phyloP scores from a whole-genome alignment of 2,113 vertebrate species.

The Otocyon megalotis region DNA sequence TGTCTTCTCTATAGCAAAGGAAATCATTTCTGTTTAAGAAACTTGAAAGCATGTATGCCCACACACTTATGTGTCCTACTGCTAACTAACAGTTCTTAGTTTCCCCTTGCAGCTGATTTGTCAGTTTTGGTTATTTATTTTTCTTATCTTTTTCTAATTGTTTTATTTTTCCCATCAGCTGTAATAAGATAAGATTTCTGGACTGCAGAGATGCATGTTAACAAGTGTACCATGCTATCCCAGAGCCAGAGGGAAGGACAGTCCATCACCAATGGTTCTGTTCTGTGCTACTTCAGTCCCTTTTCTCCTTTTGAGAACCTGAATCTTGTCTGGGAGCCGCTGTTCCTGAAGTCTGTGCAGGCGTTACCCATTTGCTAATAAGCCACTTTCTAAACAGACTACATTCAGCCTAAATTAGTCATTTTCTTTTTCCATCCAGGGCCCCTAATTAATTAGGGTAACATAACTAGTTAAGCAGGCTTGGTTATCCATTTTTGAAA shows the following conservation, averaged over 20 bases:
- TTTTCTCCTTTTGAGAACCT: slow-evolving; percentile 36
- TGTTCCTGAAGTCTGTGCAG: slow-evolving; percentile 76
- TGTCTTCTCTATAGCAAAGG: slow-evolving; percentile 14
- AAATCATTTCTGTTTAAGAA: slow-evolving; percentile 55
- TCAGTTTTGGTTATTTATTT: slow-evolving; percentile 73
- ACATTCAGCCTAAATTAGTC: slow-evolving; percentile 67
- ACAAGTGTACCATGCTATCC: slow-evolving; percentile 56
- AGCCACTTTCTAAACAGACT: slow-evolving; percentile 63
- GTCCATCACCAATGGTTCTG: slow-evolving; percentile 74
- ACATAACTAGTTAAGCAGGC: slow-evolving; percentile 59
- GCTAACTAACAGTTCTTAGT: slow-evolving; percentile 17
- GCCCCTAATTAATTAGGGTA: slow-evolving; percentile 74
- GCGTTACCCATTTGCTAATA: slow-evolving; percentile 78
- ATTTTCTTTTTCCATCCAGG: slow-evolving; percentile 74
- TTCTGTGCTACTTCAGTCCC: slow-evolving; percentile 57
- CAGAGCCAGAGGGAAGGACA: background rate
- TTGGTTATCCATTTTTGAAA: slow-evolving; percentile 36
- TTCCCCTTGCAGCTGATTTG: slow-evolving; percentile 70
- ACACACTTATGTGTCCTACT: slow-evolving; percentile 5
- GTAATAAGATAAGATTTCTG: background rate
- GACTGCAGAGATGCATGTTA: slow-evolving; percentile 71
- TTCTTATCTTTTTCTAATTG: slow-evolving; percentile 75
- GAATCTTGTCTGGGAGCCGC: slow-evolving; percentile 72
- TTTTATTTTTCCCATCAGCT: slow-evolving; percentile 70
- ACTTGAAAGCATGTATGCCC: background rate